Evolutionary conservation across 2,888 invertebrate species (phyloP), one percentile per base, ranked within the genome.

Genomic region (Dendrolimus pini): DNA sequence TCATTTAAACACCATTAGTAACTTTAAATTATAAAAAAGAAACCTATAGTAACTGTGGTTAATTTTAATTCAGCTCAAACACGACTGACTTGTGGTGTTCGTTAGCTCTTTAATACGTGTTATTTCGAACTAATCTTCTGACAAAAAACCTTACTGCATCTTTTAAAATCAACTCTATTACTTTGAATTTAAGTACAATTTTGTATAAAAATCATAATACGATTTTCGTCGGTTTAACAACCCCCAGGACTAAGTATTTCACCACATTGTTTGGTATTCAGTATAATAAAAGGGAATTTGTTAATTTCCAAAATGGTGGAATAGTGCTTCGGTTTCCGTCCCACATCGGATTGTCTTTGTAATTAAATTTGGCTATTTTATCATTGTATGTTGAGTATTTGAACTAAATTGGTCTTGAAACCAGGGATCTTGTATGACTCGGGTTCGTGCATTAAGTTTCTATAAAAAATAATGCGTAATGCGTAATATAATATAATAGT

Each of bases 61-160:
- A 9, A 70, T 71, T 69, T 65, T 68, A 73, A 72, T 79, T 77
- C 73, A 68, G 72, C 69, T 68, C 73, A 63, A 77, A 75, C 74
- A 47, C 72, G 66, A 77, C 12, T 78, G 82, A 85, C 84, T 87
- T 84, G 85, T 74, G 84, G 84, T 81, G 81, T 86, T 85, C 85
- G 86, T 85, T 85, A 84, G 83, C 78, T 78, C 75, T 75, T 81
- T 85, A 86, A 86, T 86, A 84, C 84, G 78, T 83, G 85, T 84
- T 85, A 84, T 84, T 83, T 82, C 78, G 77, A 80, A 71, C 85
- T 85, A 85, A 86, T 86, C 85, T 84, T 79, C 75, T 74, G 71
- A 77, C 82, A 78, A 82, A 83, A 67, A 74, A 67, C 64, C 57
- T 54, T 53, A 7, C 2, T 1, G 2, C 2, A 42, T 61, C 64